phyloP scores from a whole-genome alignment of 2,797 vertebrate genomes.

The Lagocephalus sceleratus region DNA sequence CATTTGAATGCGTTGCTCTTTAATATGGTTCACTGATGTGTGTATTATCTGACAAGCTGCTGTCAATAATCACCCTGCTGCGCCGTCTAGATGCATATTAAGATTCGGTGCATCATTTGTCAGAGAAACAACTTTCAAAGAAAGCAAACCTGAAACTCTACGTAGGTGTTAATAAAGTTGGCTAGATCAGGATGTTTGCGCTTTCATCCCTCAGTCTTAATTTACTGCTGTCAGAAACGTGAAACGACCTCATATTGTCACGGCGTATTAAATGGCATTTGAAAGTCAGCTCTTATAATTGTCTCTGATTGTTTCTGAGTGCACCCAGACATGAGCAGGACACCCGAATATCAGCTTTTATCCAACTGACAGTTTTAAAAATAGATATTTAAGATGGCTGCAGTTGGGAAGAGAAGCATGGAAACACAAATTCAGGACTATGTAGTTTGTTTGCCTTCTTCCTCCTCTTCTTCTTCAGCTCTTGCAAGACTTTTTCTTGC shows the following conservation, averaged over 20 bases:
- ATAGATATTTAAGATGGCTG: slow-evolving; percentile 31
- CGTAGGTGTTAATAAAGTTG: neutral
- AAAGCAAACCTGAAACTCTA: slow-evolving; percentile 44
- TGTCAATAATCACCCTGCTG: slow-evolving; percentile 56
- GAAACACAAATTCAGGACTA: too few relatives aligned
- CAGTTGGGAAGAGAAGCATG: neutral
- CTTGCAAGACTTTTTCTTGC: neutral
- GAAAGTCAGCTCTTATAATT: slow-evolving; percentile 61
- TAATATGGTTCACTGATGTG: slow-evolving; percentile 41
- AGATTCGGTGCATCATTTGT: slow-evolving; percentile 45
- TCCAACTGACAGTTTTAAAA: slow-evolving; percentile 45
- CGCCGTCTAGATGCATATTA: slow-evolving; percentile 25
- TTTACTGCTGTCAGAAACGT: slow-evolving; percentile 53
- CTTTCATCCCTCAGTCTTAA: slow-evolving; percentile 59
- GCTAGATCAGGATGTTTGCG: slow-evolving; percentile 19
- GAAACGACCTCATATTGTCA: slow-evolving; percentile 54
- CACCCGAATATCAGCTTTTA: slow-evolving; percentile 61
- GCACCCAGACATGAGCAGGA: slow-evolving; percentile 40
- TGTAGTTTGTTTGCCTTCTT: slow-evolving; percentile 1
- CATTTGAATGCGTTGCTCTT: slow-evolving; percentile 48
- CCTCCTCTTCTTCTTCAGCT: neutral
- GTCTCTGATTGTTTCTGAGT: slow-evolving; percentile 52
- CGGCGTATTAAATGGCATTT: slow-evolving; percentile 63
- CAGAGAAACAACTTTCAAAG: slow-evolving; percentile 49
- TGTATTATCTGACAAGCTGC: slow-evolving; percentile 54